Conservation (phyloP, 2,888 invertebrate genomes). For the Baronia brevicornis region DNA sequence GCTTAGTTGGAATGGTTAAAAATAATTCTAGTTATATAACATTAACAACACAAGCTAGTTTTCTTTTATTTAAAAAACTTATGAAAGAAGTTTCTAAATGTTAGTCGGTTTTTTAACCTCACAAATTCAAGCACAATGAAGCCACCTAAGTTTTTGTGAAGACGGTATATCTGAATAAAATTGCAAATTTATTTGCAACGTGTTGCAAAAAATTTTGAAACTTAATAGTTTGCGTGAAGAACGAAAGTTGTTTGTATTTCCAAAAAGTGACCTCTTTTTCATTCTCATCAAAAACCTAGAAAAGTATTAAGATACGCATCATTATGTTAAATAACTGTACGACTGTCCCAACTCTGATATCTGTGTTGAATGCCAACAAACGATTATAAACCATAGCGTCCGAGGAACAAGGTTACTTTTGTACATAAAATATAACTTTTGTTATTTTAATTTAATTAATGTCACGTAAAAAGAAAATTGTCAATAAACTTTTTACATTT, state of each 20-base stretch:
- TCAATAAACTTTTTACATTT: conserved; percentile 5
- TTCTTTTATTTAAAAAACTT: too few species aligned
- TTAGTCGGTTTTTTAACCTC: too few species aligned
- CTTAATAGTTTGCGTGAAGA: conserved; percentile 1
- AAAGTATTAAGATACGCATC: conserved; percentile 17
- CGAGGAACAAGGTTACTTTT: not conserved
- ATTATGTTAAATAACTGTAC: conserved; percentile 18
- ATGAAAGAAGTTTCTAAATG: too few species aligned
- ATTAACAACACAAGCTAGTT: too few species aligned
- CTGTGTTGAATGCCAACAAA: not conserved
- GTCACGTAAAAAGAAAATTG: conserved; percentile 5
- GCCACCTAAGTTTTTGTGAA: conserved; percentile 4
- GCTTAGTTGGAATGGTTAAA: too few species aligned
- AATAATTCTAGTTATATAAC: too few species aligned
- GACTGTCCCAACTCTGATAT: conserved; percentile 6
- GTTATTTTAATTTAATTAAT: conserved; percentile 8
- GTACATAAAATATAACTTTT: not conserved
- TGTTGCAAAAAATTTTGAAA: conserved; percentile 1
- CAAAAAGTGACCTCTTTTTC: conserved; percentile 5
- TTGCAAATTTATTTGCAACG: not conserved
- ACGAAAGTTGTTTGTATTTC: conserved; percentile 7
- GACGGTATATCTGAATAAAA: conserved; percentile 9
- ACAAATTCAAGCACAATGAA: too few species aligned
- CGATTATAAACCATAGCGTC: conserved; percentile 1
- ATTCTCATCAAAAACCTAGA: conserved; percentile 15